Evolutionary conservation across 2,797 vertebrate genomes (phyloP).

Genomic region (Aselliscus stoliczkanus): DNA sequence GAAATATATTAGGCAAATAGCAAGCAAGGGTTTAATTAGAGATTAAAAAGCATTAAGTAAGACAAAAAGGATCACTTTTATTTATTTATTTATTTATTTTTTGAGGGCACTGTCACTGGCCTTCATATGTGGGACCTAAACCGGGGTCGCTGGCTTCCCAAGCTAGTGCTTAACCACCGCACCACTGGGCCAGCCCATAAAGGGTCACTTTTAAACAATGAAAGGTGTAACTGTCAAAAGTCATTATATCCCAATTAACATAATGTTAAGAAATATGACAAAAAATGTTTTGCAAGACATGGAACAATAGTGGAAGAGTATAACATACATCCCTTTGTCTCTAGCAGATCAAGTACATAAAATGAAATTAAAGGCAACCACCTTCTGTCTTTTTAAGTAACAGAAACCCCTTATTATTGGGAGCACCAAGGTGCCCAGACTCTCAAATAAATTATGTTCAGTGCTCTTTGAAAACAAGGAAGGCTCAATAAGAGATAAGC

Average conservation of each 20-base stretch:
- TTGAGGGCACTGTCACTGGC: too few species aligned
- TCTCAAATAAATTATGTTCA: not conserved
- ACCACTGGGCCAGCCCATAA: too few species aligned
- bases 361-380: not conserved
- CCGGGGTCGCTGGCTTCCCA: too few species aligned
- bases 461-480: not conserved
- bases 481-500: not conserved
- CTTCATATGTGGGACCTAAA: too few species aligned
- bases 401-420: not conserved
- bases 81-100: too few species aligned
- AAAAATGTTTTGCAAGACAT: not conserved
- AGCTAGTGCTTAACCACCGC: too few species aligned
- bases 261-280: not conserved
- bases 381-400: not conserved
- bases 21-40: not conserved
- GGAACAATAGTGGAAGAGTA: not conserved
- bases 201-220: not conserved
- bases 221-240: not conserved
- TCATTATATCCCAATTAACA: not conserved
- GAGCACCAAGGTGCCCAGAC: not conserved
- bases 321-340: not conserved
- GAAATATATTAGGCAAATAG: not conserved
- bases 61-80: too few species aligned
- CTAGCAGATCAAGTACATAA: not conserved
- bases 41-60: not conserved